A percentile compares a stretch with the other conserved stretches of the same genome.
Conservation (phyloP, 2,888 invertebrate genomes). For the Trichogramma evanescens region DNA sequence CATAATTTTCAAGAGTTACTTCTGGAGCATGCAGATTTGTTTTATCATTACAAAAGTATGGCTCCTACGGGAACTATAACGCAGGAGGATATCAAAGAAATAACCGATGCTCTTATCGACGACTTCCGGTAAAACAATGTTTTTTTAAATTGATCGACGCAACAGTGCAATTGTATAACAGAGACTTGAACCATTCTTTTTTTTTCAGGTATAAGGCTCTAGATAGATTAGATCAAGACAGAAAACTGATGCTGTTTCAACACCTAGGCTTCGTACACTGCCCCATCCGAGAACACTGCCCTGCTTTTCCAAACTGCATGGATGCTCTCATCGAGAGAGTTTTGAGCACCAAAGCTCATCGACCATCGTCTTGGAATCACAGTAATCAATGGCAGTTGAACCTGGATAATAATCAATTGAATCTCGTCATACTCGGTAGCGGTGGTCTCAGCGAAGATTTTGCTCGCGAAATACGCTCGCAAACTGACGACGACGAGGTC, state of each 20-base stretch:
- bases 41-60: constrained; percentile 86
- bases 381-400: constrained; percentile 60
- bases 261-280: constrained; percentile 94
- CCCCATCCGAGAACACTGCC: constrained; percentile 90
- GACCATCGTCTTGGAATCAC: constrained; percentile 60
- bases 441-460: constrained; percentile 83
- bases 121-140: constrained; percentile 68
- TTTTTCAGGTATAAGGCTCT: constrained; percentile 77
- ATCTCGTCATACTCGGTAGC: constrained; percentile 81
- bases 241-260: constrained; percentile 89
- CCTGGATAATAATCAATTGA: constrained; percentile 67
- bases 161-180: background rate
- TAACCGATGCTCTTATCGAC: constrained; percentile 83
- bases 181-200: constrained; percentile 1
- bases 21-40: constrained; percentile 85
- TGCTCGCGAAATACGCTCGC: constrained; percentile 75
- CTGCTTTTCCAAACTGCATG: constrained; percentile 78
- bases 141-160: background rate
- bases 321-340: constrained; percentile 69
- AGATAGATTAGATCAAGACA: constrained; percentile 87
- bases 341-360: constrained; percentile 61
- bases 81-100: constrained; percentile 88
- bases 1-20: constrained; percentile 89
- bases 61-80: constrained; percentile 85
- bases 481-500: constrained; percentile 83